Evolutionary conservation across 2,113 vertebrate species (phyloP).

Genomic region (Nothobranchius furzeri): DNA sequence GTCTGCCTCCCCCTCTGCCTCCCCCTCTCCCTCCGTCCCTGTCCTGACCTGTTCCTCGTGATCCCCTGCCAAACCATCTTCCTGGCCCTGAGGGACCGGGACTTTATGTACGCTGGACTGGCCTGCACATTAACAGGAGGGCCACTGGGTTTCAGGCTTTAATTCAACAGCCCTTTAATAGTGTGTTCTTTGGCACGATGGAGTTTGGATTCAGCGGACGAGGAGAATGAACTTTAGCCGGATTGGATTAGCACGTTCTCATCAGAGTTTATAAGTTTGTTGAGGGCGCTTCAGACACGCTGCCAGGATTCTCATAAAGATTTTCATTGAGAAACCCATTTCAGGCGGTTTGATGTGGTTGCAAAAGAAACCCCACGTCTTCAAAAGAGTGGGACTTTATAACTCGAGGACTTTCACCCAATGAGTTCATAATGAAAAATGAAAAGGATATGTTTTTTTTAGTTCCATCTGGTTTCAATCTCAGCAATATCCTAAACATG

Average conservation of each 20-base stretch:
- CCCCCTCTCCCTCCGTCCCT: slow-evolving; percentile 19
- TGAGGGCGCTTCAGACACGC: slow-evolving; percentile 24
- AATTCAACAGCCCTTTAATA: slow-evolving; percentile 14
- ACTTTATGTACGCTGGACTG: slow-evolving; percentile 25
- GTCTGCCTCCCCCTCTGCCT: slow-evolving; percentile 49
- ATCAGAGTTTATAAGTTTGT: slow-evolving; percentile 17
- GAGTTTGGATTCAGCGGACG: slow-evolving; percentile 28
- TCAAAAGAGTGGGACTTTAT: slow-evolving; percentile 27
- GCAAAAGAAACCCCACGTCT: slow-evolving; percentile 10
- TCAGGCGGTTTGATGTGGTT: slow-evolving; percentile 24
- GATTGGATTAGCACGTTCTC: slow-evolving; percentile 33
- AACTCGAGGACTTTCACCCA: slow-evolving; percentile 41
- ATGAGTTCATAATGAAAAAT: slow-evolving; percentile 64
- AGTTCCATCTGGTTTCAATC: slow-evolving; percentile 67
- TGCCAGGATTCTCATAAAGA: slow-evolving; percentile 23
- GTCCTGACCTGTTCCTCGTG: slow-evolving; percentile 67
- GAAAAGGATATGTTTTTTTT: slow-evolving; percentile 68
- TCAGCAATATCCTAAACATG: slow-evolving; percentile 69
- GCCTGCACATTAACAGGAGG: slow-evolving; percentile 23
- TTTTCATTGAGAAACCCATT: slow-evolving; percentile 24
- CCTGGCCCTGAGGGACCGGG: slow-evolving; percentile 39
- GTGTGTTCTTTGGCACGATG: slow-evolving; percentile 21
- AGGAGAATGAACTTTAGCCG: slow-evolving; percentile 26
- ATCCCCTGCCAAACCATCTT: slow-evolving; percentile 60
- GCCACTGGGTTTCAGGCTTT: slow-evolving; percentile 12